Conservation (phyloP, 2,113 vertebrate species). For the Chionodraco myersi region DNA sequence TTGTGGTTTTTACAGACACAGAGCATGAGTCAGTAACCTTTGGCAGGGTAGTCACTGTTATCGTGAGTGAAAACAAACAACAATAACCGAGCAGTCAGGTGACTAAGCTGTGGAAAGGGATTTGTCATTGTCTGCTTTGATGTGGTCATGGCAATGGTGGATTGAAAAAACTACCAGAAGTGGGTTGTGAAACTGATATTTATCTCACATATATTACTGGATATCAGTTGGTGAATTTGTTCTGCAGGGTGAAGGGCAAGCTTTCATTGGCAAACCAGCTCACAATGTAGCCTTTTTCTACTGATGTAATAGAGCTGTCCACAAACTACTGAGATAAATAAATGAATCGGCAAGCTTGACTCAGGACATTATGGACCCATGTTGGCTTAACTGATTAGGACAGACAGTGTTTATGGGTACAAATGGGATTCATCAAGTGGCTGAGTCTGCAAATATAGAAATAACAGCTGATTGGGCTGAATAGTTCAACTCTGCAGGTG, state of each 20-base stretch:
- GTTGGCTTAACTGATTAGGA: slow-evolving; percentile 7
- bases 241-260: background rate
- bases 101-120: background rate
- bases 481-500: slow-evolving; percentile 19
- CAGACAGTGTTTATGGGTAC: background rate
- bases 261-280: background rate
- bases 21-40: slow-evolving; percentile 3
- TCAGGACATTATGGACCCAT: background rate
- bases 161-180: background rate
- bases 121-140: slow-evolving; percentile 3
- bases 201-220: background rate
- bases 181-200: background rate
- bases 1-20: slow-evolving; percentile 10
- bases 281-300: background rate
- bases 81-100: background rate
- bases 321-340: background rate
- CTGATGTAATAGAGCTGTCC: background rate
- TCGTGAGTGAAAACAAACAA: background rate
- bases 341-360: background rate
- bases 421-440: background rate
- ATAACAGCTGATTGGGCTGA: slow-evolving; percentile 27
- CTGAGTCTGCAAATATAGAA: slow-evolving; percentile 17
- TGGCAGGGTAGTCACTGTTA: background rate
- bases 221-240: background rate
- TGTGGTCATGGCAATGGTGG: background rate